Base-by-base conservation (phyloP, 2,113 vertebrate species). In the Eleginops maclovinus region DNA sequence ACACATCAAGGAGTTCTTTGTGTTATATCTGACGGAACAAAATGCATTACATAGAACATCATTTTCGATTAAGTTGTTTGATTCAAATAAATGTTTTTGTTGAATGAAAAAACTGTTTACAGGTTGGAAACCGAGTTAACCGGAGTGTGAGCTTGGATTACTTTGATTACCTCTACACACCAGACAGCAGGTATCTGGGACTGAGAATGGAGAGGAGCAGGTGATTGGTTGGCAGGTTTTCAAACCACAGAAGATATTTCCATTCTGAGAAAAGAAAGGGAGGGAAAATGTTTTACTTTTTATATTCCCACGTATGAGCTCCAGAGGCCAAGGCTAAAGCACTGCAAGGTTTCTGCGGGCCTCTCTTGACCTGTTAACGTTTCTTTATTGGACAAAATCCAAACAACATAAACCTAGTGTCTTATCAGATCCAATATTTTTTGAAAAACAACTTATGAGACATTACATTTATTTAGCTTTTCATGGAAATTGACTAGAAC, bases 181-280 rank as follows among this genome's bases (percentile, higher is more conserved):
- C 83, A 95, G 94, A 91, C 97, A 99, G 93, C 98, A 98, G 79
- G 97, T 96, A 16, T 96, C 96, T 0, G 95, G 93, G 73, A 95
- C 86, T 0, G 93, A 89, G 0, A 95, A 68, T 0, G 96, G 95
- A 1, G 95, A 93, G 5, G 96, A 93, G 3, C 98, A 99, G 73
- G 93, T 87, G 16, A 96, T 90, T 31, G 95, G 94, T 0, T 95
- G 96, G 86, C 98, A 99, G 21, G 96, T 97, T 93, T 96, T 96
- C 94, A 98, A 89, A 53, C 95, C 97, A 0, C 98, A 99, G 95
- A 98, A 99, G 79, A 98, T 97, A 87, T 98, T 97, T 50, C 97
- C 97, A 89, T 97, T 96, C 98, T 97, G 62, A 71, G 86, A 43
- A 66, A 75, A 81, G n/a, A 71, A 73, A 56, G 16, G 19, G 6